phyloP scores from a whole-genome alignment of 2,113 vertebrate genomes.

The Solea senegalensis region DNA sequence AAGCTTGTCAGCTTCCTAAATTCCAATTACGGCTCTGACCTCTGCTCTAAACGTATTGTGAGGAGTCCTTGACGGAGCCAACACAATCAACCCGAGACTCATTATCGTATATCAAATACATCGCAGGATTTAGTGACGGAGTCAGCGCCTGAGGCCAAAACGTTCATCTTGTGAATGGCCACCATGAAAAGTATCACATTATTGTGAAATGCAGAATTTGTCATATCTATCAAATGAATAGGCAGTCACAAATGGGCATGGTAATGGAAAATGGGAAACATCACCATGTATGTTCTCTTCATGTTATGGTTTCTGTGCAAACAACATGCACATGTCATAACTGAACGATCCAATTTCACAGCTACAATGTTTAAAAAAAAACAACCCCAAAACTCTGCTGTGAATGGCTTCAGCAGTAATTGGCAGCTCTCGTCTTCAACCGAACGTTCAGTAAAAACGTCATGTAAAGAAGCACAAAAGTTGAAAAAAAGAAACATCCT shows the following conservation, averaged over 20 bases:
- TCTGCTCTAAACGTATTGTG: constrained; percentile 50
- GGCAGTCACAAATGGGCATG: constrained; percentile 16
- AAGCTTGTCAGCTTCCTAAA: constrained; percentile 45
- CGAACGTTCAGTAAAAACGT: too few species aligned
- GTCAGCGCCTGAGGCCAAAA: constrained; percentile 42
- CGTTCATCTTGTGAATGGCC: constrained; percentile 48
- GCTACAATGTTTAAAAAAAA: constrained; percentile 10
- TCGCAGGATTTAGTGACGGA: constrained; percentile 42
- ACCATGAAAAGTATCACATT: constrained; percentile 49
- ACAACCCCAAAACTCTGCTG: background rate
- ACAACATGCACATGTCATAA: background rate
- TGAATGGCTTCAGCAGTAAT: constrained; percentile 4
- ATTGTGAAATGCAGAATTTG: constrained; percentile 29
- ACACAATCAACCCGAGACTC: constrained; percentile 61
- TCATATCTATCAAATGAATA: constrained; percentile 34
- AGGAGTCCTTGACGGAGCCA: constrained; percentile 62
- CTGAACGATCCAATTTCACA: constrained; percentile 29
- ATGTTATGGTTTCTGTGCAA: constrained; percentile 23
- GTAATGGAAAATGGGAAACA: background rate
- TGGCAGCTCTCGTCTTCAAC: background rate
- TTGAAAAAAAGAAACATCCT: too few species aligned
- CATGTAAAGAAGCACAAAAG: too few species aligned
- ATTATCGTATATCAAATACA: constrained; percentile 71
- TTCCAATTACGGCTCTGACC: constrained; percentile 59
- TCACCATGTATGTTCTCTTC: constrained; percentile 1